These are phyloP conservation scores for Litocranius walleri DNA, from an alignment of 2,113 vertebrate species.

Conservation along the genomic window DNA sequence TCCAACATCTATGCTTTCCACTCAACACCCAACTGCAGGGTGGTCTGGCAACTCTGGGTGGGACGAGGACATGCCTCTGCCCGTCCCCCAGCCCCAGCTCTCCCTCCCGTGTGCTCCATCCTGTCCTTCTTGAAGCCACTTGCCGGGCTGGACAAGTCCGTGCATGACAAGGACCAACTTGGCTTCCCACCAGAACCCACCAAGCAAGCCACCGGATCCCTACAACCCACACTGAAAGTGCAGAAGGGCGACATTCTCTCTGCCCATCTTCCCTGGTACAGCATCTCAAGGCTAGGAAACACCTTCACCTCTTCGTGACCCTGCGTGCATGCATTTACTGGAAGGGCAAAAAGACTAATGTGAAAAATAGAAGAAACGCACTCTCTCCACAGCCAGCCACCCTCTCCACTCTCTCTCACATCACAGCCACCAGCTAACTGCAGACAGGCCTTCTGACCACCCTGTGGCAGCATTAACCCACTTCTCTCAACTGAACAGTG, in stretches of 20 bases:
- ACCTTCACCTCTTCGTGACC: not conserved
- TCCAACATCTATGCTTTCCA: not conserved
- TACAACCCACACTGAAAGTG: not conserved
- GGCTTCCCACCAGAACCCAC: not conserved
- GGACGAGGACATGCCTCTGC: too few species aligned
- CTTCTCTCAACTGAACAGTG: not conserved
- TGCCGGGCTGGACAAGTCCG: accelerated
- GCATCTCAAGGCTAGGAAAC: not conserved
- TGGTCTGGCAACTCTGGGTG: not conserved
- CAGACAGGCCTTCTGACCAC: not conserved
- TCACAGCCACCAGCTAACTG: accelerated
- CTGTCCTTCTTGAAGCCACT: not conserved
- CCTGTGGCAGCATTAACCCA: accelerated
- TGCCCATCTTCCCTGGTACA: accelerated
- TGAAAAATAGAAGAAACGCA: accelerated
- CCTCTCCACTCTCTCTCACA: not conserved
- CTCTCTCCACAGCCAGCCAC: not conserved
- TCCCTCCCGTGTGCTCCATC: accelerated
- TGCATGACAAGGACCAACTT: accelerated
- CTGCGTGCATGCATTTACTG: accelerated
- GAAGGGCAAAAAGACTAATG: not conserved
- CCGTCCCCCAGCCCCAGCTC: accelerated
- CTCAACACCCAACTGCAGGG: not conserved
- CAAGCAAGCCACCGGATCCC: not conserved
- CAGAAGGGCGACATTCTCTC: accelerated